Base-by-base conservation (phyloP, 2,888 invertebrate species). In the Resseliella maxima region DNA sequence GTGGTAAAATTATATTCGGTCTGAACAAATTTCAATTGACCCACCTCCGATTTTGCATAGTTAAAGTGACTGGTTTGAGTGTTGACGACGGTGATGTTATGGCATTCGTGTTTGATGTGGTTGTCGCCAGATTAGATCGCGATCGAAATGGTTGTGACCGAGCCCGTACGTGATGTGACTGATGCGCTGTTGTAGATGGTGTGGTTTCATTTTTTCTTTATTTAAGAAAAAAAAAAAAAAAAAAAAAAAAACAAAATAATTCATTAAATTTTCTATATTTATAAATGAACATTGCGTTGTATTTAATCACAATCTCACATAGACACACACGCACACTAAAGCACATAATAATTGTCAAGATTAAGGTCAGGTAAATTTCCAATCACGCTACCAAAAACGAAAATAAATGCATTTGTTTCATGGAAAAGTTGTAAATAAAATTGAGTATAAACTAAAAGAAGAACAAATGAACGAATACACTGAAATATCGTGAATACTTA, bases 111-210 rank as follows among this genome's bases (percentile, higher is more conserved):
- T 83, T 83, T 21, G 86, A 50, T 5, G 85, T 87, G 85, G 89
- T 87, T 87, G 89, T 89, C 5, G 88, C 88, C 45, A 89, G 88
- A 86, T 89, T 90, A 41, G 88, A 89, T 87, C 89, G 90, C 87
- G 90, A 90, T 50, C 91, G 90, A n/a, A 91, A 90, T 87, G 91
- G 91, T 64, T 91, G 91, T 87, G 92, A 92, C 86, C 91, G 90
- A 3, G 92, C 91, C 0, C 92, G 89, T 1, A 90, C 91, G 86
- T 90, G 87, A 87, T 89, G 89, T 87, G 88, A 88, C 86, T 90
- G 91, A 87, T 85, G 85, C n/a, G 18, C 27, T 15, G 83, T 12
- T 41, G 83, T 41, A 41, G 41, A 21, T 21, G 83, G 38, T 18
- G 72, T 31, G 5, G 72, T 15, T 35, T 31, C 72, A 31, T 72